Evolutionary conservation across 2,797 vertebrate species (phyloP).

Genomic region (Clarias platycephalus): DNA sequence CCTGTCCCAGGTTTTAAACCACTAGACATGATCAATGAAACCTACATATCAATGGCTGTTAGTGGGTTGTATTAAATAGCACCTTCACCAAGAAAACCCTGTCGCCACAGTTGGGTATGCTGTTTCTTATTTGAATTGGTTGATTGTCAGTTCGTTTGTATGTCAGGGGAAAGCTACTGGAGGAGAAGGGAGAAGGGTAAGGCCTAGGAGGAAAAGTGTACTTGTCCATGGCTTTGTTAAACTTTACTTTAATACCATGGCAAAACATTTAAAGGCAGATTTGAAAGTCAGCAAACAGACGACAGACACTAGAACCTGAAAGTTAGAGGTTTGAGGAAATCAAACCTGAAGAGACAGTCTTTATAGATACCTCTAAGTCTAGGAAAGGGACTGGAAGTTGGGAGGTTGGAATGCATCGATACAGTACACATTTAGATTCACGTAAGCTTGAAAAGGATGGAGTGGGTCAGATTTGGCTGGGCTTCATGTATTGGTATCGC

Average conservation of each 20-base stretch:
- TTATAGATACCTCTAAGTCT: constrained; percentile 42
- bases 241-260: constrained; percentile 27
- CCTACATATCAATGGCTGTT: constrained; percentile 36
- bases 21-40: constrained; percentile 41
- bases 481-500: constrained; percentile 55
- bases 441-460: constrained; percentile 30
- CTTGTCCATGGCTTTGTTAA: constrained; percentile 36
- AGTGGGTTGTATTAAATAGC: constrained; percentile 57
- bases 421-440: constrained; percentile 49
- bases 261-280: constrained; percentile 47
- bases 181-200: background rate
- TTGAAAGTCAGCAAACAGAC: constrained; percentile 38
- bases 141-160: constrained; percentile 47
- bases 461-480: constrained; percentile 15
- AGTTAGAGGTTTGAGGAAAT: constrained; percentile 43
- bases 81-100: constrained; percentile 55
- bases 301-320: constrained; percentile 53
- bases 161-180: constrained; percentile 5
- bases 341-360: constrained; percentile 39
- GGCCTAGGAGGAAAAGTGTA: background rate
- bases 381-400: constrained; percentile 33
- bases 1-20: constrained; percentile 39
- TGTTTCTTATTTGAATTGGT: constrained; percentile 21
- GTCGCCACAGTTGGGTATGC: constrained; percentile 11
- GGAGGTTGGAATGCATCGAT: constrained; percentile 55